Evolutionary conservation across 1,140 invertebrate species (phyloP).

Genomic region (Calycopis cecrops): DNA sequence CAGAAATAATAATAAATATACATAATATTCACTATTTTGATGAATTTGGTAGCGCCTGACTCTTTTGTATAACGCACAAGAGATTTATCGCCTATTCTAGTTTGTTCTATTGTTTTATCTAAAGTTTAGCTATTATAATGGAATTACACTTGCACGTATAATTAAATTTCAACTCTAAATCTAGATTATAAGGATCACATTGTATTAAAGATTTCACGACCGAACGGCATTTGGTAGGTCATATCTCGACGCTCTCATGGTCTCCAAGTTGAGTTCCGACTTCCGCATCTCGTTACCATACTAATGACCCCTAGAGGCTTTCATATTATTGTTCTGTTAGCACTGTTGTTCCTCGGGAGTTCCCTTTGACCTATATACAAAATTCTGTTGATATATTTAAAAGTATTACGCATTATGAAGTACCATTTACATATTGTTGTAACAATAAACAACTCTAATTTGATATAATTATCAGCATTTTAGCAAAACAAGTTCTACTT

Average conservation of each 20-base stretch:
- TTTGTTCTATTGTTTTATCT: constrained; percentile 20
- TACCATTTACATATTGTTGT: no score
- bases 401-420: constrained; percentile 10
- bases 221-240: constrained; percentile 12
- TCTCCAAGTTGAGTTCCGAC: constrained; percentile 31
- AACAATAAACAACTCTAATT: no score
- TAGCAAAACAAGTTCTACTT: no score
- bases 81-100: constrained; percentile 3
- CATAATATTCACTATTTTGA: not conserved
- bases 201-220: not conserved
- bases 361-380: constrained; percentile 20
- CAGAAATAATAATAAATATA: no score
- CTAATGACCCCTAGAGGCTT: constrained; percentile 43
- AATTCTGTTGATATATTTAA: constrained; percentile 5
- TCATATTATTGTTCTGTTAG: constrained; percentile 42
- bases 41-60: not conserved
- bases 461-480: no score
- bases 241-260: constrained; percentile 22
- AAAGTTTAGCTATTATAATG: constrained; percentile 23
- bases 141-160: constrained; percentile 6
- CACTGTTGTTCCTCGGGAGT: constrained; percentile 25
- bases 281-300: constrained; percentile 51
- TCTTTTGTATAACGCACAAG: constrained; percentile 3
- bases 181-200: constrained; percentile 11
- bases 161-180: constrained; percentile 9